A percentile compares a stretch with the other conserved stretches of the same genome.
These are phyloP conservation scores for Mobula hypostoma DNA, from an alignment of 2,113 vertebrate genomes.

Conservation along the genomic window DNA sequence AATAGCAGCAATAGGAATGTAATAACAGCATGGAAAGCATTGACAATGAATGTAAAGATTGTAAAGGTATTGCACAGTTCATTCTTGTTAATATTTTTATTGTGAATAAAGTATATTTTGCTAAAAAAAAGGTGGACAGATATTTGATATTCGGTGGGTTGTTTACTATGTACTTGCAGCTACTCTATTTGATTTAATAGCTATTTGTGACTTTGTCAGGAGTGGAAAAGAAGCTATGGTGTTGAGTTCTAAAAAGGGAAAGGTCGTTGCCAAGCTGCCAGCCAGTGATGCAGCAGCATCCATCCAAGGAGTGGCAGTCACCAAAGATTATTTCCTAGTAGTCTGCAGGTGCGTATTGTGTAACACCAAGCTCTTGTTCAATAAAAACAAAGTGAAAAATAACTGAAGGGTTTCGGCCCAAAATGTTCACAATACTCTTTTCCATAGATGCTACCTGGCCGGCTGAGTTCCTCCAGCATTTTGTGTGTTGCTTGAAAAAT, in stretches of 20 bases:
- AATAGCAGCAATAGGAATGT: no score
- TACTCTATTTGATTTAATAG: not conserved
- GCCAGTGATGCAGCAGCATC: slow-evolving; percentile 43
- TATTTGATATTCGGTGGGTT: not conserved
- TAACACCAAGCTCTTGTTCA: not conserved
- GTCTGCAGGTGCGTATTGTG: slow-evolving; percentile 51
- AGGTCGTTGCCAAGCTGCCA: slow-evolving; percentile 45
- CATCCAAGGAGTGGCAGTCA: slow-evolving; percentile 53
- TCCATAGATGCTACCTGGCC: no score
- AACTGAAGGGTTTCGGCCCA: no score
- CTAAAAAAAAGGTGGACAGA: no score
- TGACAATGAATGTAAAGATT: no score
- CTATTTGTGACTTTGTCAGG: slow-evolving; percentile 43
- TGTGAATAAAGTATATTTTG: no score
- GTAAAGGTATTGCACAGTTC: no score
- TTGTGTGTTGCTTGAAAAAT: no score
- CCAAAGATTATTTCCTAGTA: slow-evolving; percentile 53
- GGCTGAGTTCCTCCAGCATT: no score
- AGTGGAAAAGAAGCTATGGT: slow-evolving; percentile 51
- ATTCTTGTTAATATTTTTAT: no score
- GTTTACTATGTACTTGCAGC: not conserved
- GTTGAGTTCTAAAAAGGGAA: slow-evolving; percentile 49
- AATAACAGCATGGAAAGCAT: no score
- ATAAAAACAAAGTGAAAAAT: not conserved
- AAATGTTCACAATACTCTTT: no score